Evolutionary conservation across 1,140 invertebrate species (phyloP).

Genomic region (Plectrocnemia conspersa): DNA sequence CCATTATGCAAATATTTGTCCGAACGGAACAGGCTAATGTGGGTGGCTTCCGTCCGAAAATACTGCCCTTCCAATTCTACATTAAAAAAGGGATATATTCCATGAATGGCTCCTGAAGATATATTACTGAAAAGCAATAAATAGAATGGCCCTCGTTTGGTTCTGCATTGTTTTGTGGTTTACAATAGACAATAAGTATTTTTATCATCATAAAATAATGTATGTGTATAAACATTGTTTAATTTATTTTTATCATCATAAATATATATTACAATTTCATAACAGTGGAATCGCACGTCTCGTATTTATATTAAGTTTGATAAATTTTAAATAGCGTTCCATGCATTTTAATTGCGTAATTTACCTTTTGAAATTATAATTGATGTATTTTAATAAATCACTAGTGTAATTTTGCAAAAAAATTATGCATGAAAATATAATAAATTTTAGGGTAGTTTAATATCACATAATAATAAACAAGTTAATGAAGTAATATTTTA

Average conservation of each 20-base stretch:
- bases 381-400: neutral
- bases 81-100: too few species aligned
- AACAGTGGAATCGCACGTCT: too few species aligned
- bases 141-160: neutral
- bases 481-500: neutral
- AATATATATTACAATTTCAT: too few species aligned
- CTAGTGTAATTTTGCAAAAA: neutral
- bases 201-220: neutral
- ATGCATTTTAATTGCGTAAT: too few species aligned
- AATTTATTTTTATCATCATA: constrained; percentile 3
- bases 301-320: too few species aligned
- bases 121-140: neutral
- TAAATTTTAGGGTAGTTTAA: neutral
- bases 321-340: too few species aligned
- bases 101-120: neutral
- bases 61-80: neutral
- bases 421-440: neutral
- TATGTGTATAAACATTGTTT: neutral
- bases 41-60: neutral
- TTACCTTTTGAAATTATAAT: too few species aligned
- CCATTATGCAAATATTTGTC: constrained; percentile 25
- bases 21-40: constrained; percentile 13
- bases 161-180: neutral
- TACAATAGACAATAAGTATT: neutral
- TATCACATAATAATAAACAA: neutral